A percentile compares a stretch with the other conserved stretches of the same genome.
These are phyloP conservation scores for Aspidiotus rigidus DNA, from an alignment of 2,888 invertebrate species.

Conservation along the genomic window DNA sequence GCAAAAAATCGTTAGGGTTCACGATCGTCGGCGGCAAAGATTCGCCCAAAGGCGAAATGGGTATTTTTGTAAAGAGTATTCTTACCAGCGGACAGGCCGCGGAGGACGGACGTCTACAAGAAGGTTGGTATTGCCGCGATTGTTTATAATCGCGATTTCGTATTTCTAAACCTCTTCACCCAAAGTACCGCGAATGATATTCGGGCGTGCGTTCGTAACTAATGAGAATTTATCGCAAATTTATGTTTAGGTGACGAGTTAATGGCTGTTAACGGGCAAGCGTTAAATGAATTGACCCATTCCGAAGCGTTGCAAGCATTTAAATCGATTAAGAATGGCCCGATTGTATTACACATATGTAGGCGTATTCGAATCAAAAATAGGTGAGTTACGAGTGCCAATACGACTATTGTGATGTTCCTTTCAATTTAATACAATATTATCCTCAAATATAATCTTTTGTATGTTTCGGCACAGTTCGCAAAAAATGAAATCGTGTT, in stretches of 20 bases:
- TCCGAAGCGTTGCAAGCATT: constrained; percentile 70
- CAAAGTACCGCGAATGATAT: too few species aligned
- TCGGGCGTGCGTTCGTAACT: too few species aligned
- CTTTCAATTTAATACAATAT: too few species aligned
- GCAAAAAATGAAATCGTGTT: constrained; percentile 63
- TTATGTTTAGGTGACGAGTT: constrained; percentile 63
- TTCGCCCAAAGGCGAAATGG: constrained; percentile 72
- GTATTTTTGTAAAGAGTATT: constrained; percentile 78
- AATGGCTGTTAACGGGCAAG: constrained; percentile 68
- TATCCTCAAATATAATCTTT: not conserved
- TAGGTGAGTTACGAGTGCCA: constrained; percentile 42
- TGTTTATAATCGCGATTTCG: too few species aligned
- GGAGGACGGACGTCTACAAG: constrained; percentile 70
- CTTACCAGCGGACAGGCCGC: constrained; percentile 72
- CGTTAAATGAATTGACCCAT: constrained; percentile 69
- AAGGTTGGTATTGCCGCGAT: constrained; percentile 50
- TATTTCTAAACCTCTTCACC: too few species aligned
- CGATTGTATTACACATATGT: constrained; percentile 65
- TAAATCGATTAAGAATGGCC: constrained; percentile 66
- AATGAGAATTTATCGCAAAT: not conserved
- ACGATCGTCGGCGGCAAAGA: constrained; percentile 81
- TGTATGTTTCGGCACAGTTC: constrained; percentile 49
- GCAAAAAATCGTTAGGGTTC: constrained; percentile 78
- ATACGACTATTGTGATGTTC: too few species aligned
- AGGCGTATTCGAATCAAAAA: constrained; percentile 48